Base-by-base conservation (phyloP, 2,113 vertebrate genomes). In the Holacanthus passer region DNA sequence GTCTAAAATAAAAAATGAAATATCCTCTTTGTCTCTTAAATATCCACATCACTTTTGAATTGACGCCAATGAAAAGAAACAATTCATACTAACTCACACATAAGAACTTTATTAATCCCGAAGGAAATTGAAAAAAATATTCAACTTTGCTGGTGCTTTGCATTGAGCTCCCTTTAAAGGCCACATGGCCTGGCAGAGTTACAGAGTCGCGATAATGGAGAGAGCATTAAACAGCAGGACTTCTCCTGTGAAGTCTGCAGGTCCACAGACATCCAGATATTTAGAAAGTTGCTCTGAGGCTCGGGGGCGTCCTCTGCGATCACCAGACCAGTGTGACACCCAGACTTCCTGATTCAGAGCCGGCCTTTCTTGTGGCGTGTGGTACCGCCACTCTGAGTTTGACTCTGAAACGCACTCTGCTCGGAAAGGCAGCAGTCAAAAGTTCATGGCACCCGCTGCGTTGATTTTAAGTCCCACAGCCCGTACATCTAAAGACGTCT, bases 391-490 rank as follows among this genome's bases (percentile, higher is more conserved):
- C n/a, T n/a, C n/a, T n/a, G n/a, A 80, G 74, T 89, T 81, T 72
- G 50, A 77, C 76, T 80, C 43, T 39, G 39, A 83, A 82, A 37
- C 69, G 58, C 14, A 55, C n/a, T 77, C 68, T 56, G 56, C 47
- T 47, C 35, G 71, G 55, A 79, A 8, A 59, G 43, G 37, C 48
- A 72, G 41, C 37, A 84, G 88, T 93, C 82, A 89, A 90, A 86
- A 87, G 88, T 89, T 89, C 87, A 90, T 31, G 29, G 6, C 68
- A 69, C 80, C 76, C 65, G 27, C 59, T 52, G 35, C 45, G 79
- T 73, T 78, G 39, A 77, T 66, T 76, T 60, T 74, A 82, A 88
- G 45, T 80, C 70, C 60, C 31, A 32, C 58, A 75, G 78, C 53
- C 56, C 72, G 52, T 45, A 39, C 41, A 47, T 89, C 66, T 62